Conservation (phyloP, 2,113 vertebrate genomes). For the Cheirogaleus medius region DNA sequence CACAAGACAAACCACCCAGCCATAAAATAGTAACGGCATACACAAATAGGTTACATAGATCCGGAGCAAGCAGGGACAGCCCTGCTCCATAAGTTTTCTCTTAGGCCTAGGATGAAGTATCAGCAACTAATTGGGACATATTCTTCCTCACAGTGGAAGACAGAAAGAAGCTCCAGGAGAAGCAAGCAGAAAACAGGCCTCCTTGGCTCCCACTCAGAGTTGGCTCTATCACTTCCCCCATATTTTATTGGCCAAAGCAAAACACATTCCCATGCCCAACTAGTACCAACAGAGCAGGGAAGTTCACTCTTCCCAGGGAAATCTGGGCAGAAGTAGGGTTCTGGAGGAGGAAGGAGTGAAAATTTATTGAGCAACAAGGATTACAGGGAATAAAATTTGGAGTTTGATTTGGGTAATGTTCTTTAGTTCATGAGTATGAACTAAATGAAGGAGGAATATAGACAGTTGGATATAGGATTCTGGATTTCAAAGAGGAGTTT, state of each 20-base stretch:
- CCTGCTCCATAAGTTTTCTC: neutral
- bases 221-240: accelerated
- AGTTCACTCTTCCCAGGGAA: neutral
- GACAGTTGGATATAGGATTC: neutral
- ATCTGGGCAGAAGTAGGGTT: accelerated
- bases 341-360: neutral
- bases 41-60: neutral
- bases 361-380: neutral
- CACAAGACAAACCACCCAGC: neutral
- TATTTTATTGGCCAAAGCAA: neutral
- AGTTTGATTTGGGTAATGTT: neutral
- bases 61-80: neutral
- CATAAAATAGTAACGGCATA: neutral
- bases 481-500: neutral
- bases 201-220: neutral
- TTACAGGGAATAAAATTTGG: no score
- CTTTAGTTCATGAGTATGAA: neutral
- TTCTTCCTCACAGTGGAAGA: neutral
- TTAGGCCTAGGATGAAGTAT: neutral
- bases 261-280: accelerated
- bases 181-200: neutral
- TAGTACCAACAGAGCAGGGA: neutral
- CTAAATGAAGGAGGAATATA: neutral
- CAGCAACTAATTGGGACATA: neutral
- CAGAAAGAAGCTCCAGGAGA: neutral